phyloP scores from a whole-genome alignment of 2,888 invertebrate species.

The Chymomyza amoena region DNA sequence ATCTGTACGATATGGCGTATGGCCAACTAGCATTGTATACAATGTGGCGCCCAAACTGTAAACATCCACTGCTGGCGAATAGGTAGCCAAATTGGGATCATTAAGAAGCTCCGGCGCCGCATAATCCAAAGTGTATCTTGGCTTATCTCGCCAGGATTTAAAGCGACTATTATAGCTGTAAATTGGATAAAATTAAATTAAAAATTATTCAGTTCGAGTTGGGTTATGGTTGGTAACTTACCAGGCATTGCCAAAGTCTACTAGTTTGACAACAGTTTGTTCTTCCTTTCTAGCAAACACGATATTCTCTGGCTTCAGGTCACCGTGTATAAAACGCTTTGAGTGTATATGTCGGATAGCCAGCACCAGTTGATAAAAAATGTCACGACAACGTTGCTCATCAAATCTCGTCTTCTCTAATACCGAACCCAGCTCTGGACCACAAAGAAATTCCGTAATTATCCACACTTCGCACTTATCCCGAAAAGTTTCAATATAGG shows the following conservation, averaged over 20 bases:
- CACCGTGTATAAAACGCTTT: constrained; percentile 92
- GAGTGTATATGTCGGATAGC: constrained; percentile 93
- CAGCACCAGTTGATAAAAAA: constrained; percentile 89
- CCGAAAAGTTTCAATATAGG: constrained; percentile 89
- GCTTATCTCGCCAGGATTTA: constrained; percentile 80
- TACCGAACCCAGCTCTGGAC: constrained; percentile 85
- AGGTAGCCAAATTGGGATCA: constrained; percentile 78
- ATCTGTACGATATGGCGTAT: constrained; percentile 85
- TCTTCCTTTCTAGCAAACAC: constrained; percentile 61
- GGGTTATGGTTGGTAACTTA: constrained; percentile 30
- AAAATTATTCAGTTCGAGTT: neutral
- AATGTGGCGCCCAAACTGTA: constrained; percentile 97
- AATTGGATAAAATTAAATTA: constrained; percentile 14
- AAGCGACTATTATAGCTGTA: constrained; percentile 59
- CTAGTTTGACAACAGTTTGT: constrained; percentile 87
- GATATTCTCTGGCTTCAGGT: constrained; percentile 94
- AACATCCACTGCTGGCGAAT: constrained; percentile 95
- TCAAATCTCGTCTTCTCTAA: constrained; percentile 79
- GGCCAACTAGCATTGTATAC: constrained; percentile 86
- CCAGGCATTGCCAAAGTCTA: constrained; percentile 96
- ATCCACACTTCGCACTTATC: constrained; percentile 93
- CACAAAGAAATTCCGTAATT: constrained; percentile 90
- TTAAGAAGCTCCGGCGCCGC: constrained; percentile 95
- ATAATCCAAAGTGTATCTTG: constrained; percentile 93
- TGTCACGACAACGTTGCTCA: constrained; percentile 88